Evolutionary conservation across 1,140 invertebrate genomes (phyloP).

Genomic region (Macrocentrus cingulum): DNA sequence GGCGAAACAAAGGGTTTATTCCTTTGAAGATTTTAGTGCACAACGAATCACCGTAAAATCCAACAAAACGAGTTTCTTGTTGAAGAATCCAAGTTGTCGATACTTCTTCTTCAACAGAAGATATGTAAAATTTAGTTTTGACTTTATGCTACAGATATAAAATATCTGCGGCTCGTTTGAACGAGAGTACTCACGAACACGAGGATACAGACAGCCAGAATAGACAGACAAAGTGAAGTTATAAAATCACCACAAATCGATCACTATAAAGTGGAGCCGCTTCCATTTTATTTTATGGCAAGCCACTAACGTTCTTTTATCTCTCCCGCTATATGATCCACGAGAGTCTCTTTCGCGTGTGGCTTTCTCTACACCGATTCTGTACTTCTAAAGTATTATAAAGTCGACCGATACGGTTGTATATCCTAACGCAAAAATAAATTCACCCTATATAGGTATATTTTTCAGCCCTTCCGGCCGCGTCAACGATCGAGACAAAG

Average conservation of each 20-base stretch:
- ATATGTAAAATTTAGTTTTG: slow-evolving; percentile 50
- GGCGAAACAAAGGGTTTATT: background rate
- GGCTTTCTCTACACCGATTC: slow-evolving; percentile 4
- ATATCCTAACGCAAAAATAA: background rate
- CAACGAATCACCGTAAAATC: background rate
- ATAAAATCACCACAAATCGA: slow-evolving; percentile 58
- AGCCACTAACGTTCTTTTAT: slow-evolving; percentile 46
- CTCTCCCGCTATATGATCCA: slow-evolving; percentile 49
- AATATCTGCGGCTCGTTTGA: slow-evolving; percentile 53
- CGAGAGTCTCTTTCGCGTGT: slow-evolving; percentile 9
- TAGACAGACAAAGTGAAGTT: slow-evolving; percentile 41
- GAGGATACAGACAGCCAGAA: no score
- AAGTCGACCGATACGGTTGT: background rate
- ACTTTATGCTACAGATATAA: slow-evolving; percentile 48
- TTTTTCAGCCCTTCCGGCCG: background rate
- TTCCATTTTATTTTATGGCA: slow-evolving; percentile 48
- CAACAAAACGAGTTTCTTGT: slow-evolving; percentile 26
- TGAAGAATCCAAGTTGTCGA: slow-evolving; percentile 16
- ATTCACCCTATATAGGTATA: background rate
- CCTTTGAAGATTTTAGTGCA: slow-evolving; percentile 11
- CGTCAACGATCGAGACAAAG: background rate
- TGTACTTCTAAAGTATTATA: background rate
- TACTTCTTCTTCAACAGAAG: slow-evolving; percentile 18
- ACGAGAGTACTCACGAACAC: slow-evolving; percentile 28
- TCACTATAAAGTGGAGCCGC: slow-evolving; percentile 51